Evolutionary conservation across 2,113 vertebrate genomes (phyloP), one percentile per base, ranked within the genome.

Genomic region (Monopterus albus): DNA sequence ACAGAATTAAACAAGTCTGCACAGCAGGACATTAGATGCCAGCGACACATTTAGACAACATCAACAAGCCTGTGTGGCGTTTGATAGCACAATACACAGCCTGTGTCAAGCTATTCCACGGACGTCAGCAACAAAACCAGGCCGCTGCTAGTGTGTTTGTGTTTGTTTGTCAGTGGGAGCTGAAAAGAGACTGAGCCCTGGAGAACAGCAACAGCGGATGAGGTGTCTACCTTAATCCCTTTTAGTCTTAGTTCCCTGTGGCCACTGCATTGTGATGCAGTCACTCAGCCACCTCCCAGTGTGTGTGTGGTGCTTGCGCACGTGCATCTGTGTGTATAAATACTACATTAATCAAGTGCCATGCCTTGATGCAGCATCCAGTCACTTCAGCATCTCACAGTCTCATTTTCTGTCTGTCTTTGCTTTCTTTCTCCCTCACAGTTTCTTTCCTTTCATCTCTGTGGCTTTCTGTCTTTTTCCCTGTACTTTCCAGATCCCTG

Each of bases 221-320:
- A 81, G 45, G 71, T 79, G 82, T 88, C 87, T 60, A 75, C 74
- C 67, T 84, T 85, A 88, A 89, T 89, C 75, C 77, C 75, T 78
- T 81, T 82, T 80, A 88, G 83, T 85, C 77, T 79, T 53, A 66
- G 84, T 84, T 78, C 83, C 78, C 81, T 42, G 64, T 50, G 63
- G 84, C 72, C 39, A 51, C 84, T 75, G 88, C 89, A 85, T 88
- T 87, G 89, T 87, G 82, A 88, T 87, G 80, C 88, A 90, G 76
- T 85, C 87, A 86, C 73, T 90, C 79, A 77, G 72, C 68, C 66
- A 64, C 71, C 69, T 75, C 64, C 33, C 55, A 5, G 9, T 55
- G 61, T 64, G 45, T 74, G 70, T 31, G 63, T 15, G 35, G 25
- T 52, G 52, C 43, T 6, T 68, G 58, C 15, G n/a, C 49, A 5